Base-by-base conservation (phyloP, 2,797 vertebrate species). In the Onychomys arenicola region DNA sequence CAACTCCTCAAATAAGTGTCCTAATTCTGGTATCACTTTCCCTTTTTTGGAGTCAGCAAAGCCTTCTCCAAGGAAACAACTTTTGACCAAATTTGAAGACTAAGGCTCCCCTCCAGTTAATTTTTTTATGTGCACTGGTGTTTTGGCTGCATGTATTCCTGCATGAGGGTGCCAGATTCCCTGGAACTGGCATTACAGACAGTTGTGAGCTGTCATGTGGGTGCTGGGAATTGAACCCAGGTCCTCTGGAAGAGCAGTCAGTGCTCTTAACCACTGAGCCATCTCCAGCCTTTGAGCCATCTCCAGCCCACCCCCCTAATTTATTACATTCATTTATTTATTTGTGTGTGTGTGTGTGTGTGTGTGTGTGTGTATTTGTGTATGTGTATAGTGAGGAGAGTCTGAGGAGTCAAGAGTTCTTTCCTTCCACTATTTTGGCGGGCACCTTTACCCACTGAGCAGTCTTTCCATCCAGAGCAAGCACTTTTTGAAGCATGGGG, bases 31-130 rank as follows among this genome's bases (percentile, higher is more conserved):
- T 78, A 52, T 34, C 32, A 4, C 10, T 27, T 25, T 83, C 37
- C 8, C 34, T 14, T 25, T 83, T 73, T 82, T n/a, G 12, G 69
- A 90, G 17, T 96, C 55, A 59, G 81, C 82, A 94, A 90, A 90
- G n/a, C 76, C 76, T 85, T 67, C 37, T 77, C 37, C n/a, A 34
- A 87, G 32, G 61, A 90, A 71, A 46, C 90, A 49, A 75, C 43
- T 89, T 92, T 71, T 78, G 52, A 84, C 59, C 59, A 77, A 32
- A n/a, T 25, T 92, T 40, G 46, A 89, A 88, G 59, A 94, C 61
- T 55, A 49, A 49, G 49, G 11, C 49, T 10, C 49, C 49, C 49
- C 49, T 49, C 49, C 49, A 9, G 11, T 49, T 49, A 49, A 49
- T 49, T 49, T 49, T 49, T 49, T 49, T 49, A 49, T 49, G 49